Percentiles rank a stretch among this genome's conserved stretches.
These are phyloP conservation scores for Bucco capensis DNA, from an alignment of 2,113 vertebrate genomes.

Conservation along the genomic window DNA sequence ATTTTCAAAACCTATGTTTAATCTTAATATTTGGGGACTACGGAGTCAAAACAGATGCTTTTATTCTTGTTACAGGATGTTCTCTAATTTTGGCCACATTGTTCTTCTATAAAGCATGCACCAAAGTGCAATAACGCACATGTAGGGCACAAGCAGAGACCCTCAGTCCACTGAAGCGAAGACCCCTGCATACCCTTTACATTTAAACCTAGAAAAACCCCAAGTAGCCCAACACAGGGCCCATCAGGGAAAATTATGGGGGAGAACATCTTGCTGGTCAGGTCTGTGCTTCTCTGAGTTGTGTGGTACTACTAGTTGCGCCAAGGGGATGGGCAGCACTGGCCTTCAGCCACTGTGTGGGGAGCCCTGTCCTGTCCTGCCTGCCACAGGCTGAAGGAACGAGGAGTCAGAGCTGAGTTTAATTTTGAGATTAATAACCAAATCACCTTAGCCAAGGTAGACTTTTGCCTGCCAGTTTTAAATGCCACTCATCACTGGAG, in stretches of 20 bases:
- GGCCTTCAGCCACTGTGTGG: background rate
- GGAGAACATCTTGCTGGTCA: background rate
- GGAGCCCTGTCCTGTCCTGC: background rate
- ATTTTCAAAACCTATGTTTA: background rate
- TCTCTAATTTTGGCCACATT: background rate
- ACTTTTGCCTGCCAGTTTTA: background rate
- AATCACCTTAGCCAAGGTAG: background rate
- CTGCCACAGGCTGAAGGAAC: background rate
- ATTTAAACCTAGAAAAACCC: background rate
- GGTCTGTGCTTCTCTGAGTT: too few relatives aligned
- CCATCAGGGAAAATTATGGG: background rate
- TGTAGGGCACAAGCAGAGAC: background rate
- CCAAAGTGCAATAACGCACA: background rate
- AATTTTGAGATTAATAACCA: background rate
- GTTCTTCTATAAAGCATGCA: background rate
- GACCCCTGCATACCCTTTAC: background rate
- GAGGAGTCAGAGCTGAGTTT: background rate
- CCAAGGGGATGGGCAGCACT: rapidly evolving
- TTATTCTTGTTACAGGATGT: background rate
- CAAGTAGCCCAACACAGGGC: background rate
- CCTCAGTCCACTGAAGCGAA: rapidly evolving
- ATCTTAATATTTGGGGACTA: background rate
- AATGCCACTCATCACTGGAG: background rate
- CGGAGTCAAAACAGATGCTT: background rate
- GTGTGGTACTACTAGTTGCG: background rate